Conservation (phyloP, 2,888 invertebrate species). For the Crossocerus cetratus region DNA sequence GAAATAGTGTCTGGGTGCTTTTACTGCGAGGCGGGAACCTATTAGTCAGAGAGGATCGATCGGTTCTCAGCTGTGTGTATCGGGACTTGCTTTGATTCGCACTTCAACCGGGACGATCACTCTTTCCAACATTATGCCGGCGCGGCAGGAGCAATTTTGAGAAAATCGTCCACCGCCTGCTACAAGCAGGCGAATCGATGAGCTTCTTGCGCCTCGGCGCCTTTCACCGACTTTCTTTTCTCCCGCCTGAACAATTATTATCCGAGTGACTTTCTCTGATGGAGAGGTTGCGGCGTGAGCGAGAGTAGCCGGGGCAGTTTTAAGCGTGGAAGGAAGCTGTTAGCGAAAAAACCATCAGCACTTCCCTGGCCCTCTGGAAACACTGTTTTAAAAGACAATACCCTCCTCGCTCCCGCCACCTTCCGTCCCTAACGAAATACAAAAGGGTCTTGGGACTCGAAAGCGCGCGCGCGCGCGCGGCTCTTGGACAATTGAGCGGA, state of each 20-base stretch:
- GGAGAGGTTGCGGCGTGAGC: not conserved
- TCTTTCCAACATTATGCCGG: not conserved
- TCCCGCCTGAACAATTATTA: not conserved
- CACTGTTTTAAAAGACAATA: not conserved
- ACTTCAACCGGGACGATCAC: not conserved
- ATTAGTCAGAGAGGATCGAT: constrained; percentile 40
- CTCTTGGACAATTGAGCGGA: not conserved
- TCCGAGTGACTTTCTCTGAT: not conserved
- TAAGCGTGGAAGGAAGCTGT: not conserved
- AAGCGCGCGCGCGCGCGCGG: not conserved
- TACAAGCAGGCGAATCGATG: not conserved
- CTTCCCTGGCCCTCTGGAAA: not conserved
- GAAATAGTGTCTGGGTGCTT: constrained; percentile 19
- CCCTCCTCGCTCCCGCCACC: too few species aligned
- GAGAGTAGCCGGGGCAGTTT: not conserved
- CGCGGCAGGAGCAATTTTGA: not conserved
- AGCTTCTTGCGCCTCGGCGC: not conserved
- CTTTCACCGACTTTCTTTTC: not conserved
- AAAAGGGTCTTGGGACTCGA: not conserved
- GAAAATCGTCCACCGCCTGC: not conserved
- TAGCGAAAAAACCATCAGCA: not conserved
- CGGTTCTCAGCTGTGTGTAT: constrained; percentile 5
- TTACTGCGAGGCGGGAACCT: constrained; percentile 19
- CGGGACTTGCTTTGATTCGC: not conserved
- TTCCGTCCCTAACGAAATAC: not conserved